phyloP scores from a whole-genome alignment of 2,113 vertebrate species.

The Rallus limicola region DNA sequence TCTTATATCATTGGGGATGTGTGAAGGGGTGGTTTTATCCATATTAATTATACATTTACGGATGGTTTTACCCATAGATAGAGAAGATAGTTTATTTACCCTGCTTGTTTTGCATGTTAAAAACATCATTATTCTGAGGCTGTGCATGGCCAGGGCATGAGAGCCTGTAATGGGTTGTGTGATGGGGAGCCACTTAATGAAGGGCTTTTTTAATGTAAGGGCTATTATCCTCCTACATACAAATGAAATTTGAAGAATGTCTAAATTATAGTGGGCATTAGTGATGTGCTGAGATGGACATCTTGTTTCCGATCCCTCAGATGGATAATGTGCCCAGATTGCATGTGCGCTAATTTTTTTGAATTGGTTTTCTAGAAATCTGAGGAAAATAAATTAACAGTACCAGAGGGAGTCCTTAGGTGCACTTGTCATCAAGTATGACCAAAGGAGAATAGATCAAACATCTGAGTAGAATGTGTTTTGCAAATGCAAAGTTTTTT shows the following conservation, averaged over 20 bases:
- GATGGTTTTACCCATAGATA: slow-evolving; percentile 6
- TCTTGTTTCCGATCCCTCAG: slow-evolving; percentile 46
- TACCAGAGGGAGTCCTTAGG: not conserved
- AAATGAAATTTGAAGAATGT: slow-evolving; percentile 69
- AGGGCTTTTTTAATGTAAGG: slow-evolving; percentile 64
- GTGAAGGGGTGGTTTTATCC: not conserved
- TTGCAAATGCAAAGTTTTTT: not conserved
- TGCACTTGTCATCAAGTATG: not conserved
- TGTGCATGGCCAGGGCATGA: slow-evolving; percentile 13
- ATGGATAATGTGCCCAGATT: slow-evolving; percentile 15
- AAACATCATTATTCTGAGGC: slow-evolving; percentile 25
- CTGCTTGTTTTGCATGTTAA: slow-evolving; percentile 56
- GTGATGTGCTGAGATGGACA: slow-evolving; percentile 37
- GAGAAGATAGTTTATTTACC: slow-evolving; percentile 44
- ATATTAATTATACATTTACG: slow-evolving; percentile 44
- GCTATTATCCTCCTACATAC: slow-evolving; percentile 64
- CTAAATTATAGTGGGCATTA: slow-evolving; percentile 63
- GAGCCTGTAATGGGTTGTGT: slow-evolving; percentile 37
- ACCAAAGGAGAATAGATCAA: slow-evolving; percentile 9
- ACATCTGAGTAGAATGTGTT: slow-evolving; percentile 30
- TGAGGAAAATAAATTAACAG: not conserved
- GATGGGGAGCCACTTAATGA: slow-evolving; percentile 57
- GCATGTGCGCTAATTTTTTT: slow-evolving; percentile 29
- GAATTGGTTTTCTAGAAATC: slow-evolving; percentile 14
- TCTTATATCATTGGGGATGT: slow-evolving; percentile 24